A percentile compares a stretch with the other conserved stretches of the same genome.
Conservation (phyloP, 2,888 invertebrate species). For the Nephrotoma flavescens region DNA sequence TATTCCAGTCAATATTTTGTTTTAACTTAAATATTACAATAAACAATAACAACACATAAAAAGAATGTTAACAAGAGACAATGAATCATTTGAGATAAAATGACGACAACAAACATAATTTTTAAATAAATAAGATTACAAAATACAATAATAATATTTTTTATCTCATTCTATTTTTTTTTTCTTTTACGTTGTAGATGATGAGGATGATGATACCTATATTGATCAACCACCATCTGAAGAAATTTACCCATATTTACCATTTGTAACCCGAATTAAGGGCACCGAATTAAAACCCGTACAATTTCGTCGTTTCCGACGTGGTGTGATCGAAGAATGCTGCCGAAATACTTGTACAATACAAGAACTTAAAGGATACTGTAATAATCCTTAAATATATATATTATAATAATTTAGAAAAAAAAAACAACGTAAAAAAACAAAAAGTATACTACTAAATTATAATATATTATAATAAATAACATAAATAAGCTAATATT, state of each 20-base stretch:
- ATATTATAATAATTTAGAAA: neutral
- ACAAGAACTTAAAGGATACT: conserved; percentile 28
- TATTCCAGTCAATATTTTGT: neutral
- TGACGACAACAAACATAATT: neutral
- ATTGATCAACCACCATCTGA: neutral
- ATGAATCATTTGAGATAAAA: neutral
- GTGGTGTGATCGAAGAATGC: conserved; percentile 33
- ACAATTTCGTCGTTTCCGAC: conserved; percentile 8
- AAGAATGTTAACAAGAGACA: neutral
- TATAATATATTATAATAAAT: neutral
- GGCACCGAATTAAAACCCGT: neutral
- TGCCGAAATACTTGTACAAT: conserved; percentile 29
- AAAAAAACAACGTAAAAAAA: neutral
- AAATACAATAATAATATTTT: neutral
- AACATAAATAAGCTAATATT: neutral
- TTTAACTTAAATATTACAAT: neutral
- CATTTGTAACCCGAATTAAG: neutral
- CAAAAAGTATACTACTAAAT: neutral
- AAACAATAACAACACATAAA: neutral
- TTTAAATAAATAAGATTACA: neutral
- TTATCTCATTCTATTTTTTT: neutral
- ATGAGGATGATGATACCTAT: neutral
- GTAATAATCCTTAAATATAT: conserved; percentile 15
- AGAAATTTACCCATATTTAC: neutral
- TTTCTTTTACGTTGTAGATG: neutral